Percentiles rank a stretch among this genome's conserved stretches.
Conservation (phyloP, 2,888 invertebrate genomes). For the Trypoxylon attenuatum region DNA sequence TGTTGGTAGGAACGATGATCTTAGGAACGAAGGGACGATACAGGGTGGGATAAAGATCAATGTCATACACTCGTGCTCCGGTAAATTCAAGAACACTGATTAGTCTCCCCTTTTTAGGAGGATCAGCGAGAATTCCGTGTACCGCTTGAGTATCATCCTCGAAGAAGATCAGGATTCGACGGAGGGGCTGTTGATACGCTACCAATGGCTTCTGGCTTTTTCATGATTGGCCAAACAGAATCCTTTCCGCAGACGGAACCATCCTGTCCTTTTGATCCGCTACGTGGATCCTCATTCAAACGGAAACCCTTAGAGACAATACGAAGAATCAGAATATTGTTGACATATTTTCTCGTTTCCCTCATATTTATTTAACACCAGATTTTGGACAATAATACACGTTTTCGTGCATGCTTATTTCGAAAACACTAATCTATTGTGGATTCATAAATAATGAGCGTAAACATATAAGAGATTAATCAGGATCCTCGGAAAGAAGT, state of each 20-base stretch:
- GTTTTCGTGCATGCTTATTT: too few relatives aligned
- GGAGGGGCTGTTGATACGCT: conserved; percentile 50
- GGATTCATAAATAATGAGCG: too few relatives aligned
- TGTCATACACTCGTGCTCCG: conserved; percentile 4
- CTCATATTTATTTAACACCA: conserved; percentile 42
- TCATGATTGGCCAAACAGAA: conserved; percentile 63
- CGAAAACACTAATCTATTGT: not conserved
- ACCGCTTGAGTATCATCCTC: conserved; percentile 48
- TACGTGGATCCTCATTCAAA: conserved; percentile 27
- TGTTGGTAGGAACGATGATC: not conserved
- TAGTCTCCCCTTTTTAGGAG: conserved; percentile 43
- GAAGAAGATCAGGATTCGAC: conserved; percentile 42
- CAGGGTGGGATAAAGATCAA: conserved; percentile 15
- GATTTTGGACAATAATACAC: too few relatives aligned
- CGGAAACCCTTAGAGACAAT: conserved; percentile 14
- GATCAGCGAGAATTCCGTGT: conserved; percentile 54
- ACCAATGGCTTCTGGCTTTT: conserved; percentile 66
- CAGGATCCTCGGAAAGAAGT: too few relatives aligned
- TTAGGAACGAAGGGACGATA: not conserved
- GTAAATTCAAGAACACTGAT: conserved; percentile 42
- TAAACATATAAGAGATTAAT: too few relatives aligned
- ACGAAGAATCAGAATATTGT: conserved; percentile 52
- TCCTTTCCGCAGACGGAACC: conserved; percentile 44
- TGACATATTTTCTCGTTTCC: conserved; percentile 52
- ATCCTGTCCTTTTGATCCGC: conserved; percentile 56